Evolutionary conservation across 2,888 invertebrate genomes (phyloP).

Genomic region (Tachina fera): DNA sequence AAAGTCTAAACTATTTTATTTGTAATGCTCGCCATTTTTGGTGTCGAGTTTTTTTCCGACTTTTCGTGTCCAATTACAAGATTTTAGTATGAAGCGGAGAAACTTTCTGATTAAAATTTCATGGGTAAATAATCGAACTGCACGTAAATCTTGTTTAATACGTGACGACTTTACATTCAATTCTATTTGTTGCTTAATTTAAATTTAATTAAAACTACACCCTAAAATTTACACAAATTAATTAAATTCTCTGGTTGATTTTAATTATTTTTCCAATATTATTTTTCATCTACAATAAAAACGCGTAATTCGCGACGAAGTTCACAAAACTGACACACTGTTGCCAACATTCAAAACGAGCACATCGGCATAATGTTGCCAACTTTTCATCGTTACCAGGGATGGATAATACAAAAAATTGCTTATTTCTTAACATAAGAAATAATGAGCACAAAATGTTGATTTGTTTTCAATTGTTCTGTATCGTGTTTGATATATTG

Average conservation of each 20-base stretch:
- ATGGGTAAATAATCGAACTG: slow-evolving; percentile 58
- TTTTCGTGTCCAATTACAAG: slow-evolving; percentile 20
- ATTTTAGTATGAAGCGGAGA: slow-evolving; percentile 20
- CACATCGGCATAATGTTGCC: background rate
- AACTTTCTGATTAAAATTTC: slow-evolving; percentile 37
- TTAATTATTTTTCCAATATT: background rate
- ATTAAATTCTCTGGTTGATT: slow-evolving; percentile 53
- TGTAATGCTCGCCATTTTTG: slow-evolving; percentile 46
- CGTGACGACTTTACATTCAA: slow-evolving; percentile 62
- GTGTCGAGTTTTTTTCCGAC: slow-evolving; percentile 13
- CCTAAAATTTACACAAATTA: slow-evolving; percentile 54
- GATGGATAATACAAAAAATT: too few species aligned
- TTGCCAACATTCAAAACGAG: slow-evolving; percentile 33
- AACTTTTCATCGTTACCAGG: background rate
- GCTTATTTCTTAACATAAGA: too few species aligned
- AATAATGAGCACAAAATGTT: too few species aligned
- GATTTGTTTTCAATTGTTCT: too few species aligned
- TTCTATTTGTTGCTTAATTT: slow-evolving; percentile 38
- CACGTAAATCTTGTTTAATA: slow-evolving; percentile 69
- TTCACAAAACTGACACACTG: slow-evolving; percentile 53
- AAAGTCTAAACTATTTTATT: slow-evolving; percentile 26
- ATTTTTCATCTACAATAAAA: slow-evolving; percentile 46
- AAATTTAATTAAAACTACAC: slow-evolving; percentile 54
- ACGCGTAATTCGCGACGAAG: slow-evolving; percentile 61
- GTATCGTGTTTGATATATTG: too few species aligned